Conservation (phyloP, 1,140 invertebrate genomes). For the Panulirus ornatus region DNA sequence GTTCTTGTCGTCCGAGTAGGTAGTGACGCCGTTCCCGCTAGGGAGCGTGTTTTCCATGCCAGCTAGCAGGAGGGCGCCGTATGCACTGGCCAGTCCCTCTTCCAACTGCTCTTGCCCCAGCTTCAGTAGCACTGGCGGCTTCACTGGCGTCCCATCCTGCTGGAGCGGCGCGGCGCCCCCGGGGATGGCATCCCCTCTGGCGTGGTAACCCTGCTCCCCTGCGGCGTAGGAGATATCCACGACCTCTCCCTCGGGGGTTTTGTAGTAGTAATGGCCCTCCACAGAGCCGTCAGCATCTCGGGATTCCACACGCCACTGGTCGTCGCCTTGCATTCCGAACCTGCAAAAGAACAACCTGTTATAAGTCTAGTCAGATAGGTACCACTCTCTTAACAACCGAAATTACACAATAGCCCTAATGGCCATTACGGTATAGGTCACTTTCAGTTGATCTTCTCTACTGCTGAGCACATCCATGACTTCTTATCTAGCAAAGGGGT, state of each 20-base stretch:
- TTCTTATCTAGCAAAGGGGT: too few species aligned
- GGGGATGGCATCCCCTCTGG: constrained; percentile 58
- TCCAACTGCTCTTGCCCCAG: not conserved
- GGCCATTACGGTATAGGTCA: too few species aligned
- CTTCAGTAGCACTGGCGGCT: not conserved
- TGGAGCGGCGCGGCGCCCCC: constrained; percentile 48
- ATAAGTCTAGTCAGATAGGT: too few species aligned
- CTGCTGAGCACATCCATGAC: too few species aligned
- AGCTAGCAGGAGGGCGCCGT: constrained; percentile 32
- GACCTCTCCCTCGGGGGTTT: constrained; percentile 45
- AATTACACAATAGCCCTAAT: too few species aligned
- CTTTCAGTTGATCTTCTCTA: too few species aligned
- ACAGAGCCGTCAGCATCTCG: constrained; percentile 59
- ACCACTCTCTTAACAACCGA: too few species aligned
- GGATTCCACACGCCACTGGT: constrained; percentile 68
- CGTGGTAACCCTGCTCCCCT: constrained; percentile 56
- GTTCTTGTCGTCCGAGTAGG: constrained; percentile 40
- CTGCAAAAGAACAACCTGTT: too few species aligned
- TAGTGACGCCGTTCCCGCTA: constrained; percentile 40
- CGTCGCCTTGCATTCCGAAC: constrained; percentile 63
- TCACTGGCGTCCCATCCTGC: not conserved
- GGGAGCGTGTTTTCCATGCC: constrained; percentile 26
- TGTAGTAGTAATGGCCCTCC: constrained; percentile 51
- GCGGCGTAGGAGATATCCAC: constrained; percentile 57
- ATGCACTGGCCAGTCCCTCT: not conserved